A percentile compares a stretch with the other conserved stretches of the same genome.
phyloP scores from a whole-genome alignment of 1,140 invertebrate species.

The Bombus superbus region DNA sequence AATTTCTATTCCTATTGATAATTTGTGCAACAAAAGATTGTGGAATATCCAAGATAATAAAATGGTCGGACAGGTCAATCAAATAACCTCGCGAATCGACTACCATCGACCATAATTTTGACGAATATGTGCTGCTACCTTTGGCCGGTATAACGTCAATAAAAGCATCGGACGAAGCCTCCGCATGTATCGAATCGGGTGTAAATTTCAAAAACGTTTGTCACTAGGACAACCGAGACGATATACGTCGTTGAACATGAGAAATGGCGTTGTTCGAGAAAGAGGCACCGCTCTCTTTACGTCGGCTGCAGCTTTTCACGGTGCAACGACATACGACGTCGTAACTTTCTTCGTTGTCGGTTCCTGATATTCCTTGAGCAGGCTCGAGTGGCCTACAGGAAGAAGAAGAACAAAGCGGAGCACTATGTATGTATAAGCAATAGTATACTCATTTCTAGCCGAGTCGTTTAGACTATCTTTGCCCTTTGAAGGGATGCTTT shows the following conservation, averaged over 20 bases:
- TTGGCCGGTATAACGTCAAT: not conserved
- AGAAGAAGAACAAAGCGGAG: not conserved
- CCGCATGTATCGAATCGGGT: not conserved
- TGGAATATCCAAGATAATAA: not conserved
- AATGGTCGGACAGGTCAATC: not conserved
- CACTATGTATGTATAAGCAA: conserved; percentile 16
- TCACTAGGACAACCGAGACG: conserved; percentile 6
- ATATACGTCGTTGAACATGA: conserved; percentile 33
- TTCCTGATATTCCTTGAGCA: conserved; percentile 33
- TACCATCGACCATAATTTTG: conserved; percentile 3
- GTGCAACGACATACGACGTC: conserved; percentile 6
- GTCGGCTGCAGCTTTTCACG: conserved; percentile 38
- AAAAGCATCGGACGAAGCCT: not conserved
- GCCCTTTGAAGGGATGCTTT: not conserved
- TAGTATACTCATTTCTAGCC: conserved; percentile 8
- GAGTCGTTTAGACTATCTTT: not conserved
- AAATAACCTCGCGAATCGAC: not conserved
- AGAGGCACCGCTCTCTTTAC: conserved; percentile 31
- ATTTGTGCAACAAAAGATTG: too few species aligned
- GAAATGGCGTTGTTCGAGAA: conserved; percentile 26
- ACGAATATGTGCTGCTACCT: not conserved
- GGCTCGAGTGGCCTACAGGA: not conserved
- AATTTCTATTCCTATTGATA: not conserved
- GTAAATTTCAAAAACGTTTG: conserved; percentile 49
- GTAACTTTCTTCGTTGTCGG: conserved; percentile 40